Base-by-base conservation (phyloP, 30 jellyfish, hydroid and myxozoan species). In the Pelagia noctiluca region DNA sequence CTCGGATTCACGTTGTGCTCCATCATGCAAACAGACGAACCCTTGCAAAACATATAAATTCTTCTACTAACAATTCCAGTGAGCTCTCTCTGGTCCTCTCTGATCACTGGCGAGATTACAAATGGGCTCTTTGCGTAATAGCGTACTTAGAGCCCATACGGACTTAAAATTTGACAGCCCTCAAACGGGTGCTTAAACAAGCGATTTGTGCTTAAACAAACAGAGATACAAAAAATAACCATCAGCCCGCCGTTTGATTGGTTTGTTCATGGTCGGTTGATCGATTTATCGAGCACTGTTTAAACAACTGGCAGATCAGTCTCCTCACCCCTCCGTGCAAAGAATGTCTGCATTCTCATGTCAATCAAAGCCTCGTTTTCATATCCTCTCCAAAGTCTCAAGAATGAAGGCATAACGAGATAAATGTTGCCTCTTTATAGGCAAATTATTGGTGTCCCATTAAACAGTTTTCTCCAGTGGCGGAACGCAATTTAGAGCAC, bases 271-370 rank as follows among this genome's bases (percentile, higher is more conserved):
- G 38, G 92, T 75, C 80, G 49, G 62, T 68, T 83, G 86, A 82
- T 82, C 92, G 86, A 82, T 82, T 82, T 82, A 52, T 80, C 85
- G 62, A 82, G 70, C 92, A 86, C 92, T 82, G 92, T 82, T 50
- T 71, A 82, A 82, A 82, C 48, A 82, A 31, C 67, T 76, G 81
- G 54, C n/a, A n/a, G n/a, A n/a, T n/a, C n/a, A n/a, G n/a, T n/a
- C n/a, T n/a, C n/a, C n/a, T n/a, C n/a, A n/a, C n/a, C n/a, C n/a
- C n/a, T n/a, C n/a, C n/a, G n/a, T n/a, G n/a, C n/a, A n/a, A n/a
- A n/a, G n/a, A n/a, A n/a, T n/a, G n/a, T n/a, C n/a, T n/a, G n/a
- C n/a, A n/a, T n/a, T n/a, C n/a, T n/a, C n/a, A n/a, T n/a, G n/a
- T n/a, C n/a, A n/a, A n/a, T n/a, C n/a, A n/a, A n/a, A n/a, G n/a